phyloP scores from a whole-genome alignment of 2,797 vertebrate species.

The Discoglossus pictus region DNA sequence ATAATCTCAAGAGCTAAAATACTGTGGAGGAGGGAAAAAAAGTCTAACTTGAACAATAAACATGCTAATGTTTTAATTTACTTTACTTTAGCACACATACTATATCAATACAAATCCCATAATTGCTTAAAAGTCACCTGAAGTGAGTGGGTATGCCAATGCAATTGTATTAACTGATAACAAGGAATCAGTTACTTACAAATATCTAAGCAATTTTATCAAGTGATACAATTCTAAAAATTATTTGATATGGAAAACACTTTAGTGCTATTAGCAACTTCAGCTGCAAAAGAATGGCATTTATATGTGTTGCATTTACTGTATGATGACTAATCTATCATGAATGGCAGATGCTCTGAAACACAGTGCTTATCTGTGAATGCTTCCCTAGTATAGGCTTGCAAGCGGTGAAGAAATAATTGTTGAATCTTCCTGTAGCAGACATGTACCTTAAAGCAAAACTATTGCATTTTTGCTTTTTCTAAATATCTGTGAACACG shows the following conservation, averaged over 20 bases:
- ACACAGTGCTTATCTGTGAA: slow-evolving; percentile 2
- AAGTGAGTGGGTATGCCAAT: no score
- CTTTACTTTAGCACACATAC: no score
- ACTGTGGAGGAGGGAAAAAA: no score
- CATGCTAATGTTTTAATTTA: no score
- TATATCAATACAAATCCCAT: no score
- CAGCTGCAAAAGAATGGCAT: slow-evolving; percentile 2
- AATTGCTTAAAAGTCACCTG: no score
- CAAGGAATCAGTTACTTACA: neutral
- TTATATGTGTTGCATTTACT: neutral
- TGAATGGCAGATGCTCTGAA: slow-evolving; percentile 24
- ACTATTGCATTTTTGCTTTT: slow-evolving; percentile 6
- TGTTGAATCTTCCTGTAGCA: slow-evolving; percentile 5
- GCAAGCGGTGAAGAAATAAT: neutral
- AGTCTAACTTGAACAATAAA: no score
- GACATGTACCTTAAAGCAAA: neutral
- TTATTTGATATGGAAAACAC: slow-evolving; percentile 10
- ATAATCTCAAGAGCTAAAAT: no score
- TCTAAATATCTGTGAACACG: slow-evolving; percentile 3
- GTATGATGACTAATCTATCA: neutral
- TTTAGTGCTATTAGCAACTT: slow-evolving; percentile 13
- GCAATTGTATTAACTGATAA: neutral
- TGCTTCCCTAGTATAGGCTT: neutral
- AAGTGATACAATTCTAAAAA: neutral
- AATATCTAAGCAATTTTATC: neutral